Base-by-base conservation (phyloP, 2,797 vertebrate species). In the Poecilia wingei region DNA sequence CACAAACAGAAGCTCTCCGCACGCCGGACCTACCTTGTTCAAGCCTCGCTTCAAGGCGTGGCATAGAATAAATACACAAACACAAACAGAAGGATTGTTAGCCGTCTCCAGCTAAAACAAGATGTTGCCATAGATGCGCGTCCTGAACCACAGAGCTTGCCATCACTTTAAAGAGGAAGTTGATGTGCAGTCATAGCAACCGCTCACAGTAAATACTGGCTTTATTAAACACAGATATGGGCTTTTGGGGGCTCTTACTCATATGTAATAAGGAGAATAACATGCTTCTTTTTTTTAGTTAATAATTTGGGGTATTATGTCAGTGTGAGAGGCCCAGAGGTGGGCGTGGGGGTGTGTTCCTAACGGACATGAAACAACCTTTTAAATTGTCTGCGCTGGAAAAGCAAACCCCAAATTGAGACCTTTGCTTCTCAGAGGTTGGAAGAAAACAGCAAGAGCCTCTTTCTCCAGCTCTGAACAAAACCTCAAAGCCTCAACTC, bases 21-120 rank as follows among this genome's bases (percentile, higher is more conserved):
- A 84, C 74, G n/a, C 84, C 77, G 70, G 73, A 96, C 96, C 95
- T 96, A 96, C 96, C 96, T 96, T 96, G 89, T 93, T 90, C 90
- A 93, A 96, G 95, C 94, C 93, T 96, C 94, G 95, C 96, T 96
- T 96, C 95, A 96, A 90, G 89, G 95, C 91, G 93, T 91, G 84
- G 91, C 93, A 91, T 91, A 92, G 93, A 92, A 90, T 91, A 93
- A 84, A 92, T 85, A 88, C 76, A 93, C 87, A 93, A 86, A 93
- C 83, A 92, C 86, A 93, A 70, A 92, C 73, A 86, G 88, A 84
- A 87, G 51, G 73, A 85, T 82, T 86, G 92, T 95, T 95, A 95
- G 84, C 94, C 6, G 82, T 89, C 91, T 87, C 81, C 88, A 93
- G 86, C 87, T 87, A 83, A 53, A 93, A 88, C 87, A 91, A 87